Evolutionary conservation across 2,888 invertebrate species (phyloP).

Genomic region (Oithona nana): DNA sequence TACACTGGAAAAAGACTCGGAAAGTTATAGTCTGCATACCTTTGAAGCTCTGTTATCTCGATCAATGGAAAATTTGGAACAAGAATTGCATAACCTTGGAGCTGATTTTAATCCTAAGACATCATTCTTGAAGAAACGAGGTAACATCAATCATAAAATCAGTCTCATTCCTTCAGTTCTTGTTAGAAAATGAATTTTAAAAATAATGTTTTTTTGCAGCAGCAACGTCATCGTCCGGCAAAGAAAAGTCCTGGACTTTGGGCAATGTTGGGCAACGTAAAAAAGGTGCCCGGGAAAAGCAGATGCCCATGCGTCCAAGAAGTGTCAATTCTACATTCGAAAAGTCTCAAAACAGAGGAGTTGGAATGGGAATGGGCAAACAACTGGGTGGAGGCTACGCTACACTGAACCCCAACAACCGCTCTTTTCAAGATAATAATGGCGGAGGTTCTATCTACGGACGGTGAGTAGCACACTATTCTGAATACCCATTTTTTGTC

Average conservation of each 20-base stretch:
- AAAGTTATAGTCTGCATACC: conserved; percentile 79
- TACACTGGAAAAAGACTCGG: conserved; percentile 78
- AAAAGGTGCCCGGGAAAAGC: neutral
- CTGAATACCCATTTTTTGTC: no score
- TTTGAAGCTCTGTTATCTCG: conserved; percentile 79
- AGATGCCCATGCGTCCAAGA: neutral
- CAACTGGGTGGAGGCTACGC: no score
- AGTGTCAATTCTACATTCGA: conserved; percentile 12
- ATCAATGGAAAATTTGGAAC: conserved; percentile 69
- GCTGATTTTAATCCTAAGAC: conserved; percentile 1
- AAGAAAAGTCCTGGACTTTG: neutral
- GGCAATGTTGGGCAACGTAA: neutral
- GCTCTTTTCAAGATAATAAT: neutral
- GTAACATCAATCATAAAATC: neutral
- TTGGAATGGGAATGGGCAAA: no score
- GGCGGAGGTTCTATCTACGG: no score
- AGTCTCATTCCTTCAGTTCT: no score
- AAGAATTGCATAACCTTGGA: conserved; percentile 13
- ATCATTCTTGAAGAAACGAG: conserved; percentile 1
- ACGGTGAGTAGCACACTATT: no score
- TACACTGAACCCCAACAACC: neutral
- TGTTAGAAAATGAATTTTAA: no score
- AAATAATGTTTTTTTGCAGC: no score
- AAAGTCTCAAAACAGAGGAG: no score
- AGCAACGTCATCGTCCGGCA: no score